Evolutionary conservation across 2,797 vertebrate genomes (phyloP), one percentile per base, ranked within the genome.

Genomic region (Falco novaeseelandiae): DNA sequence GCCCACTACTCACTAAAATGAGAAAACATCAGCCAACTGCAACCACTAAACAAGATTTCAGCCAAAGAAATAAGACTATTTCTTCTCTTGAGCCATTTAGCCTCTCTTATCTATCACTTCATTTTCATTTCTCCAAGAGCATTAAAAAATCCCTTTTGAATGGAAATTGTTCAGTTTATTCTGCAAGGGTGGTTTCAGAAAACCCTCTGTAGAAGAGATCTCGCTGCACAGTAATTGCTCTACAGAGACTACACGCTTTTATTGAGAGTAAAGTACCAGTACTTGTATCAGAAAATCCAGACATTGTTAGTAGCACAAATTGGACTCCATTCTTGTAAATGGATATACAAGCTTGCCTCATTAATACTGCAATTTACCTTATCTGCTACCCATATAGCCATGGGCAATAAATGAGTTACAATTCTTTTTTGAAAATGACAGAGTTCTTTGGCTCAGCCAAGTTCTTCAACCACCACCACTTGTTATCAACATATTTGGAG

Each of bases 311-410:
- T 14, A 80, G 67, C 40, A 73, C 18, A 93, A 91, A 83, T 67
- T 61, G 13, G 74, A 67, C 67, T 91, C 2, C 2, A 54, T 49
- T 94, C 44, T 93, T 87, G 86, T 73, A 94, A 87, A 80, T 46
- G 67, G 81, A 83, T 94, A 90, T 46, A 93, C 30, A 89, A 89
- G 36, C 72, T n/a, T 74, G 89, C 29, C 65, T 94, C 87, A 87
- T 85, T 92, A 93, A 92, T 49, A 83, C 29, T 85, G 69, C 78
- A 83, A 34, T 91, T 90, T 83, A 80, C 49, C 32, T 90, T 85
- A 96, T 67, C 92, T 89, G 36, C 58, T 71, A 52, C 23, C 14
- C 34, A 49, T 21, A 67, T 2, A 80, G 49, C 29, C 59, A 54
- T 1, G 6, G 48, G 57, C 82, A 94, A 58, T 42, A 79, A 71